Evolutionary conservation across 1,140 invertebrate genomes (phyloP), one percentile per base, ranked within the genome.

Genomic region (Drosophila nannoptera): DNA sequence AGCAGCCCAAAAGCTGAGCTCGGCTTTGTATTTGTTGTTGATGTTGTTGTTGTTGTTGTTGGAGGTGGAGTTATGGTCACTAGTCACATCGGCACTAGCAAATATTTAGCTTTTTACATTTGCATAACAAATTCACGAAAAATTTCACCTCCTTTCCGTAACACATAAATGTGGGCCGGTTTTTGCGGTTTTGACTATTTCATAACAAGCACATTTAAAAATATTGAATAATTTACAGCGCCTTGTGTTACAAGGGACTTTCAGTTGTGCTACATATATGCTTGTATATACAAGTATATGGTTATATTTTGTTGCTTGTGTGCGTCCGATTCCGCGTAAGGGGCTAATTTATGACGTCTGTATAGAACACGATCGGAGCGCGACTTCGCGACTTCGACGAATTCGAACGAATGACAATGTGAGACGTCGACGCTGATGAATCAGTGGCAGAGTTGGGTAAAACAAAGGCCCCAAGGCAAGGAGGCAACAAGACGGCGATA

Each of bases 321-420:
- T 22, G 22, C 22, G 22, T 22, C 22, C 22, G 22, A 22, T 22
- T 59, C 38, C 58, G 38, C 50, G 45, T 42, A 36, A 36, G 7
- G 40, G n/a, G 32, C 67, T 72, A 60, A 75, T 61, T 75, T 71
- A 64, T 75, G 63, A 52, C 62, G 29, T 45, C 54, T 63, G 40
- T 43, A 52, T 73, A 80, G 77, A 80, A 76, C 77, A 49, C 73
- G 60, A 73, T 73, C 69, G 64, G 63, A 80, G 69, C 77, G 56
- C 68, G 62, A 61, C 63, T 75, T 72, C 33, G 22, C 22, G 22
- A 52, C n/a, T 33, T 50, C 48, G 48, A 50, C 48, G 35, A 48
- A 29, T 22, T 54, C 31, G 56, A 59, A 36, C 32, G 32, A 22
- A 43, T 40, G 40, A 56, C 40, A 56, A 36, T 22, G 11, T 46